Evolutionary conservation across 2,888 invertebrate species (phyloP), one percentile per base, ranked within the genome.

Genomic region (Muscina levida): DNA sequence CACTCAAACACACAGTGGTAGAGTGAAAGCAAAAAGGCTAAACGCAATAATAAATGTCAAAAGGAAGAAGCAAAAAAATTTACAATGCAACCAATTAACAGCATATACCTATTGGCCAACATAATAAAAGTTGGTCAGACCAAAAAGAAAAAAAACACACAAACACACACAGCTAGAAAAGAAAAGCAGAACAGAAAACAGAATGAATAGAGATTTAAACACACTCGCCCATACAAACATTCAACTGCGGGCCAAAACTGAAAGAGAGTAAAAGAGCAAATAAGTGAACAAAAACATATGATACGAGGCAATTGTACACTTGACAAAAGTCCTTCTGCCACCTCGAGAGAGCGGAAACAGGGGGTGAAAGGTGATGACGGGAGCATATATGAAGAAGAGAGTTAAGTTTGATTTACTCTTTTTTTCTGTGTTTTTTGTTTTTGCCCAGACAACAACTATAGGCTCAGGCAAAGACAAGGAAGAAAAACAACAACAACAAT

Each of bases 1-100:
- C n/a, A 57, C 11, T 39, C 62, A 62, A n/a, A 53, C 44, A 59
- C 53, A 75, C 71, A 74, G n/a, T n/a, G n/a, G n/a, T n/a, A n/a
- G 74, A 62, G 42, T 62, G 62, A 75, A 67, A 77, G 74, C 62
- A 77, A 81, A 81, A 77, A 81, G 81, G 81, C 81, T 77, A 81
- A 81, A 75, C 74, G 81, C 77, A 77, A 77, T 81, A 81, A 81
- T 77, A 81, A 81, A 81, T 81, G 81, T 81, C 81, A 81, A 77
- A 81, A 81, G 74, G 80, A 77, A 77, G 51, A 19, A 62, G 62
- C 39, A 39, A 42, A 39, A 42, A 62, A 39, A 62, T 48, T 42
- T 75, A 81, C 81, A 81, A 81, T 81, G 81, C 81, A 75, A 77
- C 77, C 77, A 81, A 77, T 77, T 81, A 81, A 81, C 74, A 77